Evolutionary conservation across 2,888 invertebrate species (phyloP), one percentile per base, ranked within the genome.

Genomic region (Torymus auratus): DNA sequence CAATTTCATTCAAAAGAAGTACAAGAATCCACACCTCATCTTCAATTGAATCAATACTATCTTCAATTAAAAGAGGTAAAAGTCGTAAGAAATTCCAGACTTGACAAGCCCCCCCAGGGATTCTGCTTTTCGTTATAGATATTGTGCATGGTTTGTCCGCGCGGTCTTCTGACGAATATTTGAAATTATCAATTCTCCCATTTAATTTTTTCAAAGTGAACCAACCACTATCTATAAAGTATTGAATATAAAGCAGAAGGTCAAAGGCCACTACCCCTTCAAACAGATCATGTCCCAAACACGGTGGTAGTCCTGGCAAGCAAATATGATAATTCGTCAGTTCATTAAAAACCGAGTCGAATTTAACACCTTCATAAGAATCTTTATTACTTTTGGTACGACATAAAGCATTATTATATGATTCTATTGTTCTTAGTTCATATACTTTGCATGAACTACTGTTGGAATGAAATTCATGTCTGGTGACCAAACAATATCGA

Each of bases 401-500:
- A 23, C n/a, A 0, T 53, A 73, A 28, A 50, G 79, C 67, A n/a
- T 69, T 62, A 7, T 73, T 68, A 28, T 79, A 68, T 11, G 20
- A 61, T 55, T 68, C 74, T 0, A 69, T 17, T 20, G 68, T 74
- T 73, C 74, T 58, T 15, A 2, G 13, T 28, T 68, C 23, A 56
- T 7, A 60, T 17, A 12, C 12, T 41, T n/a, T 28, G 14, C 5
- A n/a, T 2, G 7, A 11, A 13, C 56, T 56, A 28, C 17, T n/a
- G 15, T 23, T 20, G 5, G 14, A 41, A 1, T 77, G 1, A 23
- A 56, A 52, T n/a, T 62, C 56, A 56, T 41, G 0, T 58, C 67
- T 60, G 15, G 60, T 56, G 13, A 82, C 52, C 2, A 72, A 15
- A 80, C 86, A 87, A 78, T 72, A 86, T 41, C 87, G 67, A 80